These are phyloP conservation scores for Apomyelois bistriatella DNA, from an alignment of 2,888 invertebrate genomes.

Conservation along the genomic window DNA sequence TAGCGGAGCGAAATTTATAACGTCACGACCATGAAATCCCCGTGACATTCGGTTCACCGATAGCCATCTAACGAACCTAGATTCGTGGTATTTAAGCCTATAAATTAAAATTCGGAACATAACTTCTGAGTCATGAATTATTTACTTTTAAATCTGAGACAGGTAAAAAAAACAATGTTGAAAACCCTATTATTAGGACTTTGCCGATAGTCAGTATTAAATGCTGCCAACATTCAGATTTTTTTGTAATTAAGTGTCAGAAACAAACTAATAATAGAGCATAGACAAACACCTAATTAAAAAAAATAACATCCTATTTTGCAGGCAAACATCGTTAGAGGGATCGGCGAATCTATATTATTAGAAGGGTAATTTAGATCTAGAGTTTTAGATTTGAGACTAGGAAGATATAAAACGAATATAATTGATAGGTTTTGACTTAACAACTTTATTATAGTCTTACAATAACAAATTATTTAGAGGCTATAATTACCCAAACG, in stretches of 20 bases:
- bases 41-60: constrained; percentile 12
- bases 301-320: constrained; percentile 10
- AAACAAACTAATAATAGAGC: constrained; percentile 9
- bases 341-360: neutral
- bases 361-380: constrained; percentile 1
- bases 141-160: neutral
- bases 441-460: constrained; percentile 10
- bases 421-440: constrained; percentile 11
- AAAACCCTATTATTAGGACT: constrained; percentile 1
- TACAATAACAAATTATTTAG: neutral
- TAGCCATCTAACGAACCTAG: constrained; percentile 9
- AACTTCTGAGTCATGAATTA: neutral
- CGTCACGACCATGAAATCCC: constrained; percentile 11
- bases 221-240: constrained; percentile 9
- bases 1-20: constrained; percentile 2
- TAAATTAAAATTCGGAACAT: constrained; percentile 9
- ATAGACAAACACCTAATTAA: constrained; percentile 9
- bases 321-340: constrained; percentile 9
- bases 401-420: constrained; percentile 11
- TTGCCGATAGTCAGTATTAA: constrained; percentile 2
- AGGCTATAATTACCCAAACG: neutral
- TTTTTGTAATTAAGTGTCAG: constrained; percentile 7
- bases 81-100: constrained; percentile 2
- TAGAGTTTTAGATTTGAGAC: constrained; percentile 3
- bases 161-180: neutral